Conservation (phyloP, 2,888 invertebrate genomes). For the Phorcus lineatus region DNA sequence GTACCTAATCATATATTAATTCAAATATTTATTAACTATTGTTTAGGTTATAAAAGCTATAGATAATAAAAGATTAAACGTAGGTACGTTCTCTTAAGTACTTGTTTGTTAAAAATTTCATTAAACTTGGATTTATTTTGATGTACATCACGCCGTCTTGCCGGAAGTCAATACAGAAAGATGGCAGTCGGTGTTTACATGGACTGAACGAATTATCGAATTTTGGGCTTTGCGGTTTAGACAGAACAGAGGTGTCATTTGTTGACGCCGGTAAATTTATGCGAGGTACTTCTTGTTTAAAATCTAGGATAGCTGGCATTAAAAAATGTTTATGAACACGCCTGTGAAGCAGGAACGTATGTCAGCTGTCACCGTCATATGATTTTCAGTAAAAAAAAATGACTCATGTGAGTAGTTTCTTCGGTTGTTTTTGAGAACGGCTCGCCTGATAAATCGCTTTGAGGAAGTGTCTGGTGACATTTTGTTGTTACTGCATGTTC, state of each 20-base stretch:
- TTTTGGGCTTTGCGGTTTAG: conserved; percentile 6
- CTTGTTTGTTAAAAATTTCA: too few relatives aligned
- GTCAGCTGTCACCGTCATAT: conserved; percentile 7
- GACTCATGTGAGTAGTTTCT: conserved; percentile 15
- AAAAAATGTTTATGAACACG: background rate
- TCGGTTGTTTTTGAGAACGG: background rate
- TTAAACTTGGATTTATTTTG: too few relatives aligned
- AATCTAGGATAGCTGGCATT: background rate
- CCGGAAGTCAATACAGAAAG: conserved; percentile 5
- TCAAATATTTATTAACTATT: too few relatives aligned
- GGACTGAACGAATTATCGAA: conserved; percentile 7
- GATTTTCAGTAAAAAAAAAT: conserved; percentile 6
- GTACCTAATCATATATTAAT: too few relatives aligned
- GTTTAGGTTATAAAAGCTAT: too few relatives aligned
- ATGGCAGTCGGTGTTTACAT: conserved; percentile 20
- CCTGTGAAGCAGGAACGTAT: background rate
- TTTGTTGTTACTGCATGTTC: too few relatives aligned
- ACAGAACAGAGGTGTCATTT: conserved; percentile 15
- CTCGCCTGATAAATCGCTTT: too few relatives aligned
- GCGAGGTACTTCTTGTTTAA: conserved; percentile 10
- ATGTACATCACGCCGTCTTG: background rate
- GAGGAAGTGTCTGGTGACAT: too few relatives aligned
- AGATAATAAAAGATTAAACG: too few relatives aligned
- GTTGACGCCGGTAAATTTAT: background rate
- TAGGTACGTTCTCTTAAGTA: too few relatives aligned